A percentile compares a stretch with the other conserved stretches of the same genome.
phyloP scores from a whole-genome alignment of 2,113 vertebrate species.

The Colossoma macropomum region DNA sequence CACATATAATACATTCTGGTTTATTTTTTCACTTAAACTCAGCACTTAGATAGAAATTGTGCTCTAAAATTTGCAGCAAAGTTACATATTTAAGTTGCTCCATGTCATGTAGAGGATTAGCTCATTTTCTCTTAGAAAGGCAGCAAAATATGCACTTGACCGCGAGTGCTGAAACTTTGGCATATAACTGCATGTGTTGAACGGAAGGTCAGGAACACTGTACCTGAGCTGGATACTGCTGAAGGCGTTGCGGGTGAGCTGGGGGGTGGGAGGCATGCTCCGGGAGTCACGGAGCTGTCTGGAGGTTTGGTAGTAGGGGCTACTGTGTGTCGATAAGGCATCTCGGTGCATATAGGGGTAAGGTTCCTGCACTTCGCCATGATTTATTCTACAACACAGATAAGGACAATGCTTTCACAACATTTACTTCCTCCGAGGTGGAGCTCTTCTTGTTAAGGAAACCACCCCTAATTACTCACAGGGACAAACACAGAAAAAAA shows the following conservation, averaged over 20 bases:
- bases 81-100: too few relatives aligned
- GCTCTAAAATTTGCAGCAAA: too few relatives aligned
- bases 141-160: too few relatives aligned
- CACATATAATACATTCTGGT: too few relatives aligned
- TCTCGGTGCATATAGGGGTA: conserved; percentile 73
- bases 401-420: conserved; percentile 54
- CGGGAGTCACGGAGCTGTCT: conserved; percentile 83
- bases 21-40: too few relatives aligned
- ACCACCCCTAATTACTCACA: neutral
- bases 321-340: conserved; percentile 84
- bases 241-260: conserved; percentile 92
- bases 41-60: too few relatives aligned
- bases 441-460: conserved; percentile 30
- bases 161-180: too few relatives aligned
- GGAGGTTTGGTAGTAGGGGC: conserved; percentile 82
- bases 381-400: conserved; percentile 64
- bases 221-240: conserved; percentile 95
- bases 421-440: conserved; percentile 37
- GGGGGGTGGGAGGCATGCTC: conserved; percentile 93
- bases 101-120: too few relatives aligned
- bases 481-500: conserved; percentile 11
- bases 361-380: conserved; percentile 61
- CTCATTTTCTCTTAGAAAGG: too few relatives aligned
- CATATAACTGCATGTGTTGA: neutral
- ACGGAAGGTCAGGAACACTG: neutral